Conservation (phyloP, 1,140 invertebrate species). For the Zaprionus kolodkinae region DNA sequence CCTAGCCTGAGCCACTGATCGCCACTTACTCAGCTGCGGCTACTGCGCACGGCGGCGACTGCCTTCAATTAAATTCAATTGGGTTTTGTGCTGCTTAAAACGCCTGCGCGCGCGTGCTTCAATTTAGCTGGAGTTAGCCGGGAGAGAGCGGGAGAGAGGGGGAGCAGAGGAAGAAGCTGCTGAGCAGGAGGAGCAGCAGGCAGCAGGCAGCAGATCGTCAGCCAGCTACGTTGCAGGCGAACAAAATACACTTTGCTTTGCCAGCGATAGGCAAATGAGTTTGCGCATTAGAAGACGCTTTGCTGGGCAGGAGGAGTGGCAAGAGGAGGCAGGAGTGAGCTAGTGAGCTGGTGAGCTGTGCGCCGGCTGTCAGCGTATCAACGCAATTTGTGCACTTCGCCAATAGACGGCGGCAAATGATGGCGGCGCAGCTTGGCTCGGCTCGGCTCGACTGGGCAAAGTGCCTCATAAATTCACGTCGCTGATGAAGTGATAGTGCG, state of each 20-base stretch:
- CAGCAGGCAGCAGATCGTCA: background rate
- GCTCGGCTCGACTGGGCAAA: slow-evolving; percentile 75
- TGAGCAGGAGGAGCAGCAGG: background rate
- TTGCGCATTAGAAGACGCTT: slow-evolving; percentile 61
- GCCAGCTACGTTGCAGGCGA: slow-evolving; percentile 31
- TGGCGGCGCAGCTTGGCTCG: slow-evolving; percentile 72
- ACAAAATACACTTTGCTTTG: slow-evolving; percentile 70
- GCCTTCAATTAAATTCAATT: slow-evolving; percentile 82
- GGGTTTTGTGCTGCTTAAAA: slow-evolving; percentile 62
- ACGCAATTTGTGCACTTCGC: slow-evolving; percentile 81
- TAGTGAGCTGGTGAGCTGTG: slow-evolving; percentile 44
- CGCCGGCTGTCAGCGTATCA: slow-evolving; percentile 78
- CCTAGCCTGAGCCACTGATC: background rate
- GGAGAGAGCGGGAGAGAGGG: background rate
- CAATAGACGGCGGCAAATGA: slow-evolving; percentile 77
- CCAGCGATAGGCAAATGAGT: slow-evolving; percentile 78
- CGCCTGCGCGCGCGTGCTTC: slow-evolving; percentile 81
- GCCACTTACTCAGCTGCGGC: slow-evolving; percentile 5
- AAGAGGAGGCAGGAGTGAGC: slow-evolving; percentile 13
- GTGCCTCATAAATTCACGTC: slow-evolving; percentile 82
- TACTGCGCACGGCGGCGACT: slow-evolving; percentile 6
- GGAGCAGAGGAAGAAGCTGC: slow-evolving; percentile 9
- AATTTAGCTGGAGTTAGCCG: slow-evolving; percentile 64
- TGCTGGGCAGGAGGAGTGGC: background rate
- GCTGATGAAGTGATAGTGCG: slow-evolving; percentile 78